A percentile compares a stretch with the other conserved stretches of the same genome.
These are phyloP conservation scores for Distichodus sexfasciatus DNA, from an alignment of 2,797 vertebrate species.

Conservation along the genomic window DNA sequence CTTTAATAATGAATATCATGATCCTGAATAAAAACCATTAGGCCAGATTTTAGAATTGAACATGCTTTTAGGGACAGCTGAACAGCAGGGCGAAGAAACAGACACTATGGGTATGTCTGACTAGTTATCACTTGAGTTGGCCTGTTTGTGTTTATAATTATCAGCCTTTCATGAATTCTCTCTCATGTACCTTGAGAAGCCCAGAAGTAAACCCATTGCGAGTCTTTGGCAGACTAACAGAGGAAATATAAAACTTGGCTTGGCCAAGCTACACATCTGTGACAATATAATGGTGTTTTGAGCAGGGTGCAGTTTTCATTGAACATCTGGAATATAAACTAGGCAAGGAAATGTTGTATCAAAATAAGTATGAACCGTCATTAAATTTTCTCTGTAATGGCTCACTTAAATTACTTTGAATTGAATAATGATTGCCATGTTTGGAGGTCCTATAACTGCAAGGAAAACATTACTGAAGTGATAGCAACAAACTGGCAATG, in stretches of 20 bases:
- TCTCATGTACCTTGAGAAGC: conserved; percentile 31
- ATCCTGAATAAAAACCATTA: conserved; percentile 16
- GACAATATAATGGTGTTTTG: background rate
- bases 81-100: conserved; percentile 2
- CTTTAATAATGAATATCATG: conserved; percentile 5
- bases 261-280: conserved; percentile 6
- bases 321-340: conserved; percentile 23
- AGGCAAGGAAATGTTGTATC: background rate
- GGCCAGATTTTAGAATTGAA: conserved; percentile 15
- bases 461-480: conserved; percentile 32
- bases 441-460: conserved; percentile 29
- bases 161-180: conserved; percentile 39
- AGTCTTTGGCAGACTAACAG: background rate
- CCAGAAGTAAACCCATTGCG: conserved; percentile 2
- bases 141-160: conserved; percentile 29
- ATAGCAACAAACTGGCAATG: conserved; percentile 33
- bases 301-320: background rate
- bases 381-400: conserved; percentile 14
- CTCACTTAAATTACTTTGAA: conserved; percentile 18
- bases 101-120: background rate
- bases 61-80: conserved; percentile 20
- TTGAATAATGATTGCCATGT: conserved; percentile 31
- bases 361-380: conserved; percentile 13
- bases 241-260: background rate
- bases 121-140: conserved; percentile 10